Evolutionary conservation across 2,797 vertebrate species (phyloP).

Genomic region (Phaenicophaeus curvirostris): DNA sequence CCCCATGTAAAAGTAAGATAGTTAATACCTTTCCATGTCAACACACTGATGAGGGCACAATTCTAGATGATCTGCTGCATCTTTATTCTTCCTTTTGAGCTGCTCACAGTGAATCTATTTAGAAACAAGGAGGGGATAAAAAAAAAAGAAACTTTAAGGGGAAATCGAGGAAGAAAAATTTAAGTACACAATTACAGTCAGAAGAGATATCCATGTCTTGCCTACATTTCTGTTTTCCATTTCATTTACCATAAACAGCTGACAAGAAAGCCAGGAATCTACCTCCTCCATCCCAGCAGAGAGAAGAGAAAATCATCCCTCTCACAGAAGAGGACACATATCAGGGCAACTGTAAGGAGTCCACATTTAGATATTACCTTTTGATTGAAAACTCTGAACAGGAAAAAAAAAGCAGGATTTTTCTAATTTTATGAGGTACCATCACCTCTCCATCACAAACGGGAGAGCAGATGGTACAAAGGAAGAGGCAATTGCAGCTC

Average conservation of each 20-base stretch:
- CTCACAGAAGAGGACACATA: background rate
- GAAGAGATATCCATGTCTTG: background rate
- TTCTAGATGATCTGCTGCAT: background rate
- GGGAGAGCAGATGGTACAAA: background rate
- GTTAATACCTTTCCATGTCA: conserved; percentile 74
- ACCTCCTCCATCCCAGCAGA: background rate
- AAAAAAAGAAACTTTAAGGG: background rate
- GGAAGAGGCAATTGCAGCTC: background rate
- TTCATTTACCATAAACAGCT: background rate
- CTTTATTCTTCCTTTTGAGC: background rate
- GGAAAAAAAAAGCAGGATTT: too few relatives aligned
- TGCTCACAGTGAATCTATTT: conserved; percentile 41
- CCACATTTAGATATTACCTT: background rate
- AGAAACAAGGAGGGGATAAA: background rate
- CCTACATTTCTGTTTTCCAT: background rate
- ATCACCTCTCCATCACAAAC: background rate
- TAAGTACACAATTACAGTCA: background rate
- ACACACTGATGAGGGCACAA: background rate
- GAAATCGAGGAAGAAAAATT: background rate
- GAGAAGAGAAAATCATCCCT: background rate
- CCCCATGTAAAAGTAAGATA: background rate
- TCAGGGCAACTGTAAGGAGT: background rate
- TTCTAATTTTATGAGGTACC: background rate
- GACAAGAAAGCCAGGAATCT: background rate
- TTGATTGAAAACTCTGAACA: background rate